phyloP scores from a whole-genome alignment of 2,888 invertebrate genomes.

The Caenorhabditis macrosperma region DNA sequence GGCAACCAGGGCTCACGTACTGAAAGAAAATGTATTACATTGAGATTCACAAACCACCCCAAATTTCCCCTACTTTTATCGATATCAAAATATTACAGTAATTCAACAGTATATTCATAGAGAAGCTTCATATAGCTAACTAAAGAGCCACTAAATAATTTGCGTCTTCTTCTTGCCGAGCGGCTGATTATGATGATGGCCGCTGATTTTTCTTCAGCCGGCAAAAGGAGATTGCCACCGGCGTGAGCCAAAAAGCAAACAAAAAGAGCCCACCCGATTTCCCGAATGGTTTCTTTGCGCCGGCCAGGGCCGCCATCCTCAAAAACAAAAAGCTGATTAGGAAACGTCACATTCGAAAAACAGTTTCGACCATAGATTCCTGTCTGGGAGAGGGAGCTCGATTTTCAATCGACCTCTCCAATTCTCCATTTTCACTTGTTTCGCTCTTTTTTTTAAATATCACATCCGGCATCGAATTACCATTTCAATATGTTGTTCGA shows the following conservation, averaged over 20 bases:
- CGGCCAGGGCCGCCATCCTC: not conserved
- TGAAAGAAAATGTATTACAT: slow-evolving; percentile 38
- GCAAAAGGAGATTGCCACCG: slow-evolving; percentile 45
- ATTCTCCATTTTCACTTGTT: slow-evolving; percentile 3
- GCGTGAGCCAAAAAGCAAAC: slow-evolving; percentile 58
- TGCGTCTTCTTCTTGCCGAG: not conserved
- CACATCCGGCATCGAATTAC: slow-evolving; percentile 19
- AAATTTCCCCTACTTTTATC: slow-evolving; percentile 34
- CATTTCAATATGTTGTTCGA: slow-evolving; percentile 37
- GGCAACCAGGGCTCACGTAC: slow-evolving; percentile 59
- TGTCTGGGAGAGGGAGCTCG: slow-evolving; percentile 3
- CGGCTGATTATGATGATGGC: slow-evolving; percentile 41
- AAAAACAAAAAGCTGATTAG: slow-evolving; percentile 48
- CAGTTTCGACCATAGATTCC: not conserved
- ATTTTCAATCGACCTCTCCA: not conserved
- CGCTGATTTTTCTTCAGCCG: slow-evolving; percentile 32
- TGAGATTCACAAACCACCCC: not conserved
- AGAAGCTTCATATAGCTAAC: slow-evolving; percentile 27
- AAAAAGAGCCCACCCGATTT: slow-evolving; percentile 45
- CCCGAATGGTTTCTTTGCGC: slow-evolving; percentile 45
- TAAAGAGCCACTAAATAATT: slow-evolving; percentile 1
- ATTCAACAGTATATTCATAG: slow-evolving; percentile 48
- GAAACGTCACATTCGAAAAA: slow-evolving; percentile 33
- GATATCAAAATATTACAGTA: slow-evolving; percentile 52
- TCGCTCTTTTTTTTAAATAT: slow-evolving; percentile 15